These are phyloP conservation scores for Hirtodrosophila duncani DNA, from an alignment of 2,888 invertebrate species.

Conservation along the genomic window DNA sequence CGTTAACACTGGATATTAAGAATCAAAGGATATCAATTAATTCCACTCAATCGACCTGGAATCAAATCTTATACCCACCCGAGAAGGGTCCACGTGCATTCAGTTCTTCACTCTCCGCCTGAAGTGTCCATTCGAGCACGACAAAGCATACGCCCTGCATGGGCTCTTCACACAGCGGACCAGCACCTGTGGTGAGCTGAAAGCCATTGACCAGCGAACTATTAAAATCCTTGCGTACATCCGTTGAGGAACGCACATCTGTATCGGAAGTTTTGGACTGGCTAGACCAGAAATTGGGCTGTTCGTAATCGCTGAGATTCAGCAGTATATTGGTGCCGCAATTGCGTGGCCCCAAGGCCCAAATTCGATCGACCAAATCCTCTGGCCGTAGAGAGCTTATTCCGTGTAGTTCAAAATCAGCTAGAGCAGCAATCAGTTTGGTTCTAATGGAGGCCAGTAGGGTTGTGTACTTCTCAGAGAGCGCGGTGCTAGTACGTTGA, in stretches of 20 bases:
- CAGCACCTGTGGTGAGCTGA: constrained; percentile 90
- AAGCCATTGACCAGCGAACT: constrained; percentile 91
- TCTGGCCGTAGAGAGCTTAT: constrained; percentile 79
- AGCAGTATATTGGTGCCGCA: constrained; percentile 94
- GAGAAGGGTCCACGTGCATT: constrained; percentile 79
- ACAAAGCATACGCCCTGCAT: constrained; percentile 96
- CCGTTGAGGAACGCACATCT: constrained; percentile 58
- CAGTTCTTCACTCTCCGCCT: constrained; percentile 77
- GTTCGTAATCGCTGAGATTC: constrained; percentile 86
- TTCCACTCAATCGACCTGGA: not conserved
- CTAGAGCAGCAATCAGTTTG: constrained; percentile 82
- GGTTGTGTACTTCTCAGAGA: constrained; percentile 70
- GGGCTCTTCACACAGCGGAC: constrained; percentile 98
- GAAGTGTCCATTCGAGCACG: constrained; percentile 89
- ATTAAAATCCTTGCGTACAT: constrained; percentile 83
- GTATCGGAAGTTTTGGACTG: constrained; percentile 61
- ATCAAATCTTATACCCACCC: constrained; percentile 76
- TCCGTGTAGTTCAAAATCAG: constrained; percentile 79
- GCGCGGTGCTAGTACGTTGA: constrained; percentile 46
- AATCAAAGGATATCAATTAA: not conserved
- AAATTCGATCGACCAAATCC: constrained; percentile 83
- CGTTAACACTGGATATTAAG: constrained; percentile 92
- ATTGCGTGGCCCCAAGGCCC: constrained; percentile 94
- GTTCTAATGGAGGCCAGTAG: constrained; percentile 75
- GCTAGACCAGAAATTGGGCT: constrained; percentile 80